Evolutionary conservation across 2,888 invertebrate species (phyloP).

Genomic region (Agrilus cyanescens): DNA sequence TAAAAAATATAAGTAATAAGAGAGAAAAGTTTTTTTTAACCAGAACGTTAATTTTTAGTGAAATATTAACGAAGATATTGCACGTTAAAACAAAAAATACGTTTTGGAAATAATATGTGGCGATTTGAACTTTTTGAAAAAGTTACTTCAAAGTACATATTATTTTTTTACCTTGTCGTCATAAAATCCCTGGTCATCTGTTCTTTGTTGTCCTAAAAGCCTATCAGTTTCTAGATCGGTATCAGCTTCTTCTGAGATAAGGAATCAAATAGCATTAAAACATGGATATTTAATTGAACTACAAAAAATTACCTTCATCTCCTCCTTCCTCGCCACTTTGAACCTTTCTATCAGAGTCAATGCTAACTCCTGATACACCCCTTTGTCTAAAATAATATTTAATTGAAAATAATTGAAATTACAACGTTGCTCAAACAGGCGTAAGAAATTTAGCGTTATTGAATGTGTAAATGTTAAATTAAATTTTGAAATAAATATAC

Average conservation of each 20-base stretch:
- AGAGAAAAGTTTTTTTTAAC: too few relatives aligned
- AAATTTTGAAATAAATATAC: too few relatives aligned
- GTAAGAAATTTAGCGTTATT: not conserved
- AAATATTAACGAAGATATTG: too few relatives aligned
- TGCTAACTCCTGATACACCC: slow-evolving; percentile 39
- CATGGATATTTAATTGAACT: not conserved
- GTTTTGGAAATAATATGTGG: too few relatives aligned
- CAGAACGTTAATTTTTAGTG: too few relatives aligned
- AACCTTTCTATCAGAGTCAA: slow-evolving; percentile 52
- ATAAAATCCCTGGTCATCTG: slow-evolving; percentile 87
- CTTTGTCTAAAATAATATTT: slow-evolving; percentile 40
- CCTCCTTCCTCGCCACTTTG: slow-evolving; percentile 56
- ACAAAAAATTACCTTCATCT: slow-evolving; percentile 26
- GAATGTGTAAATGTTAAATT: too few relatives aligned
- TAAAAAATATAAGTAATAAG: too few relatives aligned
- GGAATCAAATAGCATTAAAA: not conserved
- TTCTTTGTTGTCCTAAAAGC: slow-evolving; percentile 83
- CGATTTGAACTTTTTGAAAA: too few relatives aligned
- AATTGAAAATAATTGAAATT: slow-evolving; percentile 8
- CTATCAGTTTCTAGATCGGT: slow-evolving; percentile 97
- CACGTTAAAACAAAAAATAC: too few relatives aligned
- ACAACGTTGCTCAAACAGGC: not conserved
- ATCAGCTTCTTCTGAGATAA: slow-evolving; percentile 69
- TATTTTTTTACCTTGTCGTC: slow-evolving; percentile 64
- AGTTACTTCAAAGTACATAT: too few relatives aligned